Percentiles rank a stretch among this genome's conserved stretches.
Evolutionary conservation across 1,140 invertebrate genomes (phyloP).

Genomic region (Argopecten irradians): DNA sequence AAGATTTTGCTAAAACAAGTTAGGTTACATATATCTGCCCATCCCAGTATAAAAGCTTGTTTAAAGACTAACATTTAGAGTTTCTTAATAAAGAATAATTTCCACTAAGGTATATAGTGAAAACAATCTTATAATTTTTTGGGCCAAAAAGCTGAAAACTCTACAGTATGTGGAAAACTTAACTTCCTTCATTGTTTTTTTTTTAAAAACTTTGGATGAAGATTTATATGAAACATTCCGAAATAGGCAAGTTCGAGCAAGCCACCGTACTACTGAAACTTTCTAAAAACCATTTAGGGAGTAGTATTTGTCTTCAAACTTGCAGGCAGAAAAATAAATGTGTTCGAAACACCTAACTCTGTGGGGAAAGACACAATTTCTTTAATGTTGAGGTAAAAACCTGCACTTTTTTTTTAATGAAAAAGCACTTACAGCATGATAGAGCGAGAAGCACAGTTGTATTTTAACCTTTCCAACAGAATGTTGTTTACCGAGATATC

Average conservation of each 20-base stretch:
- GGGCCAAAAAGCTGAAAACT: not conserved
- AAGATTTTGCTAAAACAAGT: not conserved
- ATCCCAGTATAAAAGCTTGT: not conserved
- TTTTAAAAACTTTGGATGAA: not conserved
- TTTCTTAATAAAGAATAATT: too few relatives aligned
- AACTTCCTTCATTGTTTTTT: not conserved
- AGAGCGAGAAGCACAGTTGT: not conserved
- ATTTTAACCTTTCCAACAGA: not conserved
- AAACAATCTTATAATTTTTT: too few relatives aligned
- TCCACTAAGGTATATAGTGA: too few relatives aligned
- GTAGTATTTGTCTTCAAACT: not conserved
- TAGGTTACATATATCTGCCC: not conserved
- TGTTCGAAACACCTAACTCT: not conserved
- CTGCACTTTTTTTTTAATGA: constrained; percentile 19
- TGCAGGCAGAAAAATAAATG: not conserved
- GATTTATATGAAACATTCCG: not conserved
- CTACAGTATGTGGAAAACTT: not conserved
- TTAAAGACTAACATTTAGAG: not conserved
- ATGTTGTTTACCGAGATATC: not conserved
- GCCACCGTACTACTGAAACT: not conserved
- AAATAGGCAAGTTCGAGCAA: not conserved
- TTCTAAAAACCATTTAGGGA: not conserved
- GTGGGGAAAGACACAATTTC: not conserved
- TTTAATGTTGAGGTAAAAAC: not conserved
- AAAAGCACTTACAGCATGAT: not conserved